Conservation (phyloP, 2,113 vertebrate species). For the Probosciger aterrimus region DNA sequence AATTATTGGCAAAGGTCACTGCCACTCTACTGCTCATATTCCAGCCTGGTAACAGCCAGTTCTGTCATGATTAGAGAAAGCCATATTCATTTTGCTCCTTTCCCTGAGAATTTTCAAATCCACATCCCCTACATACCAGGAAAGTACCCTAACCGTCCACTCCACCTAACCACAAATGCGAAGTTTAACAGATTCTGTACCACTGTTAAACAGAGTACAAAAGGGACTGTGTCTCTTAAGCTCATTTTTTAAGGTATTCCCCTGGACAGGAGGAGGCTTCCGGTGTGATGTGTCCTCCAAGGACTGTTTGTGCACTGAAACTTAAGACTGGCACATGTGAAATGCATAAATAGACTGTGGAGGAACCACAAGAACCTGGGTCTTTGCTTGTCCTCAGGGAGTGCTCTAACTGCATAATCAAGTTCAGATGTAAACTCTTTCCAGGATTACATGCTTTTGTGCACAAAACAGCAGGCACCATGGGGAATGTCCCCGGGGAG, state of each 20-base stretch:
- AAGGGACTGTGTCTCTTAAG: background rate
- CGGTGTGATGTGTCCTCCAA: background rate
- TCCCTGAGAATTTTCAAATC: background rate
- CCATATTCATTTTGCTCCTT: background rate
- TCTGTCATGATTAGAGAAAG: background rate
- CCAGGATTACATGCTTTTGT: background rate
- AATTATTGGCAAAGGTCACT: background rate
- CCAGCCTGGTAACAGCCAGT: background rate
- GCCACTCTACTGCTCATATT: background rate
- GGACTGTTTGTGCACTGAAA: background rate
- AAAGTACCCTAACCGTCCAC: background rate
- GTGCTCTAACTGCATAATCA: background rate
- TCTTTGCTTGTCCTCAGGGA: background rate
- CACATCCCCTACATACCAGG: background rate
- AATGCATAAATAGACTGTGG: background rate
- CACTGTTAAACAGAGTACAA: background rate
- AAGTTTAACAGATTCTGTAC: background rate
- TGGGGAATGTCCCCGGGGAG: background rate
- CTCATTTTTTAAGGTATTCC: background rate
- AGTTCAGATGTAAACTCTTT: background rate
- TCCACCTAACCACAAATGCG: background rate
- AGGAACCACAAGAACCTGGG: background rate
- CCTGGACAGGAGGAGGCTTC: background rate
- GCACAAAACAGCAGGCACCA: background rate
- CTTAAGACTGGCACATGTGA: background rate